Conservation (phyloP, 2,888 invertebrate species). For the Drosophila yooni region DNA sequence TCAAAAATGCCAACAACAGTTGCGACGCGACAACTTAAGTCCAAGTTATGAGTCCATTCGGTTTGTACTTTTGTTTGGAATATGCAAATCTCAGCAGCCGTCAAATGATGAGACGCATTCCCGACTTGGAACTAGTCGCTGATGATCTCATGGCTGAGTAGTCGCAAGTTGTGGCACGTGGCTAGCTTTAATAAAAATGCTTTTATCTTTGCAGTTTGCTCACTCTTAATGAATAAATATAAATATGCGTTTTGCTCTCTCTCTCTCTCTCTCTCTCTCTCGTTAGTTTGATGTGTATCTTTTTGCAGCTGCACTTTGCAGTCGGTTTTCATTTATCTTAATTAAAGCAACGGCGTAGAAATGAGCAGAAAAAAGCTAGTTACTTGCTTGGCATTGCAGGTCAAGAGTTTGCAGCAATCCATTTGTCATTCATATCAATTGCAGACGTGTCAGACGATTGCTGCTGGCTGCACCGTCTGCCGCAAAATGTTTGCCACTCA, state of each 20-base stretch:
- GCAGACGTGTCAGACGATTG: constrained; percentile 21
- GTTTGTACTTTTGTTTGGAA: background rate
- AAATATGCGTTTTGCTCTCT: constrained; percentile 19
- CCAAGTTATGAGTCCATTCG: background rate
- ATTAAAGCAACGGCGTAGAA: constrained; percentile 26
- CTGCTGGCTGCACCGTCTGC: constrained; percentile 16
- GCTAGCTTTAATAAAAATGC: constrained; percentile 21
- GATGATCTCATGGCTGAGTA: constrained; percentile 43
- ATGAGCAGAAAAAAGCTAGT: constrained; percentile 2
- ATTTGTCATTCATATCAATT: constrained; percentile 61
- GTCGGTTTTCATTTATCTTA: constrained; percentile 46
- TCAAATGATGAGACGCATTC: constrained; percentile 9
- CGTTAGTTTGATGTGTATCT: background rate
- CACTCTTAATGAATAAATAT: constrained; percentile 47
- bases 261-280: too few relatives aligned
- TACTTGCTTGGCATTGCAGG: constrained; percentile 44
- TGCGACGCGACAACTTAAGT: background rate
- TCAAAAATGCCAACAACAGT: background rate
- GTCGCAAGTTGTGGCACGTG: constrained; percentile 50
- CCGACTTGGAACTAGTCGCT: constrained; percentile 5
- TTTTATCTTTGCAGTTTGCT: constrained; percentile 13
- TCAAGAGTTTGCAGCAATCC: constrained; percentile 58
- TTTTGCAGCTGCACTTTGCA: constrained; percentile 34
- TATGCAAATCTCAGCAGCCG: constrained; percentile 38
- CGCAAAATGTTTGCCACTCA: constrained; percentile 35